A percentile compares a stretch with the other conserved stretches of the same genome.
phyloP scores from a whole-genome alignment of 2,888 invertebrate genomes.

The Theristus sp. region DNA sequence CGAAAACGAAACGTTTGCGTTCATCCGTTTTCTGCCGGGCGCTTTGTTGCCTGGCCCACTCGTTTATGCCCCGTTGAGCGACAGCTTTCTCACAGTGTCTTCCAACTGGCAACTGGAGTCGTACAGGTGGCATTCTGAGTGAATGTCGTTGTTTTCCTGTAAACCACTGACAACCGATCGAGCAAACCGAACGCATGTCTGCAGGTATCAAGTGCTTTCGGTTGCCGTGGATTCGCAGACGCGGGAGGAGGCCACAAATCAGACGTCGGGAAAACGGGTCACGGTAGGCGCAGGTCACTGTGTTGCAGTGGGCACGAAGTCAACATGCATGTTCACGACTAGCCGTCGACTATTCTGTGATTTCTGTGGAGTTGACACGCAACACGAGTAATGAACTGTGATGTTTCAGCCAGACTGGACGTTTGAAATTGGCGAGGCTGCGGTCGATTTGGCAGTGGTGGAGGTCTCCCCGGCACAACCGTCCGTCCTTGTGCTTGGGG shows the following conservation, averaged over 20 bases:
- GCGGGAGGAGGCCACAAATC: conserved; percentile 29
- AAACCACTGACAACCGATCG: no score
- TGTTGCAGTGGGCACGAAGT: background rate
- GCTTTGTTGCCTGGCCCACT: conserved; percentile 64
- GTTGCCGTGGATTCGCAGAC: conserved; percentile 46
- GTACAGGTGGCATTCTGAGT: conserved; percentile 38
- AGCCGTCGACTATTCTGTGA: no score
- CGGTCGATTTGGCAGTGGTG: conserved; percentile 46
- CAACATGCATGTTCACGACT: no score
- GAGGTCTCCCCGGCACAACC: conserved; percentile 45
- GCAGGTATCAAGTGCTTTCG: conserved; percentile 55
- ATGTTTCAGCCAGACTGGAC: conserved; percentile 62
- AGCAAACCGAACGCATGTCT: no score
- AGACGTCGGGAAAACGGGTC: conserved; percentile 26
- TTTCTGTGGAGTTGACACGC: no score
- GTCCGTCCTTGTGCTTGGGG: conserved; percentile 56
- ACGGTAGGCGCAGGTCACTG: background rate
- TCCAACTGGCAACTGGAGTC: conserved; percentile 64
- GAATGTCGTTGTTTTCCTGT: no score
- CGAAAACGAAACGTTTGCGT: conserved; percentile 75
- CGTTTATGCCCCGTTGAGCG: conserved; percentile 56
- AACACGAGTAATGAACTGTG: no score
- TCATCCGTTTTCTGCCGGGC: conserved; percentile 58
- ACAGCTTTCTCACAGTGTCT: conserved; percentile 63
- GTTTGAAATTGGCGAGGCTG: conserved; percentile 59